phyloP scores from a whole-genome alignment of 2,113 vertebrate genomes.

The Astatotilapia flaviijosephi region DNA sequence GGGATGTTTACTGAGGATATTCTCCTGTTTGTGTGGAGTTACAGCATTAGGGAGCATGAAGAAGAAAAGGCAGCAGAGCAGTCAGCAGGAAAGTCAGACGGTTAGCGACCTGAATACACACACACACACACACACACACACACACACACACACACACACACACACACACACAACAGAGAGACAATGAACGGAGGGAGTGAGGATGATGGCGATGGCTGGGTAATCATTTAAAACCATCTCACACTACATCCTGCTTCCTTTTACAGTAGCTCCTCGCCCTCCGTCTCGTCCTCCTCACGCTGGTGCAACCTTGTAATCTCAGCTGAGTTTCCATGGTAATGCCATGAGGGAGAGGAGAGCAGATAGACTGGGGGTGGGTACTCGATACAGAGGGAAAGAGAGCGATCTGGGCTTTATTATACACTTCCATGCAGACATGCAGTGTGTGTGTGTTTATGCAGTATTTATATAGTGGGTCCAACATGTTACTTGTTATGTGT shows the following conservation, averaged over 20 bases:
- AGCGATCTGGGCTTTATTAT: background rate
- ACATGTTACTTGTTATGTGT: background rate
- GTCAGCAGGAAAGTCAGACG: background rate
- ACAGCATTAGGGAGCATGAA: background rate
- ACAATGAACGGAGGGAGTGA: background rate
- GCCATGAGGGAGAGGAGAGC: background rate
- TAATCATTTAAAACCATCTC: background rate
- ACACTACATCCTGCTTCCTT: background rate
- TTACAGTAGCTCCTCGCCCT: background rate
- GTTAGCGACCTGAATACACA: background rate
- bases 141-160: background rate
- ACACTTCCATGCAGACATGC: background rate
- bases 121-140: too few species aligned
- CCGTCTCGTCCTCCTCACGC: background rate
- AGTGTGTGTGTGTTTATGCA: background rate
- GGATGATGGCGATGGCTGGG: background rate
- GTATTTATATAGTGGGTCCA: background rate
- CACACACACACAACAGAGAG: background rate
- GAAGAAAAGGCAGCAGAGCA: background rate
- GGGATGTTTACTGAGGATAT: background rate
- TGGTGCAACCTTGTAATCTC: slow-evolving; percentile 11
- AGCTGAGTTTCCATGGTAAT: slow-evolving; percentile 54
- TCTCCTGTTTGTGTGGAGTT: background rate
- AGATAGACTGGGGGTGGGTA: background rate
- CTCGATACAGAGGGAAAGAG: background rate